These are phyloP conservation scores for Lacanobia wlatinum DNA, from an alignment of 2,888 invertebrate species.

Conservation along the genomic window DNA sequence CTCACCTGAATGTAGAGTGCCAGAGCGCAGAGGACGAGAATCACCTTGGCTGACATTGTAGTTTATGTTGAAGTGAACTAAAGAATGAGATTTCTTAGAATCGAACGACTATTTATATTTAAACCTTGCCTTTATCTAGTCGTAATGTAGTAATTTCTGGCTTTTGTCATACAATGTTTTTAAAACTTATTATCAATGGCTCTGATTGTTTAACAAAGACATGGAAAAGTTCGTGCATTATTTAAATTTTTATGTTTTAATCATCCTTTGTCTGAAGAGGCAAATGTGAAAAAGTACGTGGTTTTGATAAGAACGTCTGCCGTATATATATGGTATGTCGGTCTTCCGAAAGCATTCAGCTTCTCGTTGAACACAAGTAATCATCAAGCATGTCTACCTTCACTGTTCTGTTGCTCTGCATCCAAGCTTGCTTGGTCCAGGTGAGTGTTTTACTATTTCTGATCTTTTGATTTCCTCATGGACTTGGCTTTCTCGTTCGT, in stretches of 20 bases:
- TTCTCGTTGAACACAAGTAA: slow-evolving; percentile 34
- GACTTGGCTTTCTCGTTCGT: background rate
- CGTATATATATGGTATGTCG: background rate
- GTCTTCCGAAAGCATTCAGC: slow-evolving; percentile 17
- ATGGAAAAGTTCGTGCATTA: background rate
- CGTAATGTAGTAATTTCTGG: background rate
- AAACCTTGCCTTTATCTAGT: slow-evolving; percentile 31
- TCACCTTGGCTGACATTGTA: slow-evolving; percentile 37
- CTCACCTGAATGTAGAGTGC: slow-evolving; percentile 31
- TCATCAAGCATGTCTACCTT: slow-evolving; percentile 66
- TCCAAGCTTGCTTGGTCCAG: slow-evolving; percentile 73
- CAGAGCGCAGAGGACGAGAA: slow-evolving; percentile 28
- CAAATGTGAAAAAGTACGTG: background rate
- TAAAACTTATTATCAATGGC: background rate
- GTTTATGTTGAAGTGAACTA: slow-evolving; percentile 25
- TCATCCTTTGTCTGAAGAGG: background rate
- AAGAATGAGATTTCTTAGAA: slow-evolving; percentile 28
- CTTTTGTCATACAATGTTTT: background rate
- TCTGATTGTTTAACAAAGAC: background rate
- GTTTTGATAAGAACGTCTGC: background rate
- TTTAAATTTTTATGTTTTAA: background rate
- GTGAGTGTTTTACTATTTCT: slow-evolving; percentile 45
- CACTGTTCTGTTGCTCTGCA: slow-evolving; percentile 68
- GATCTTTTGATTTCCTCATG: background rate
- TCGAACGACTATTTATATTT: slow-evolving; percentile 30